Conservation (phyloP, 2,113 vertebrate genomes). For the Chamaea fasciata region DNA sequence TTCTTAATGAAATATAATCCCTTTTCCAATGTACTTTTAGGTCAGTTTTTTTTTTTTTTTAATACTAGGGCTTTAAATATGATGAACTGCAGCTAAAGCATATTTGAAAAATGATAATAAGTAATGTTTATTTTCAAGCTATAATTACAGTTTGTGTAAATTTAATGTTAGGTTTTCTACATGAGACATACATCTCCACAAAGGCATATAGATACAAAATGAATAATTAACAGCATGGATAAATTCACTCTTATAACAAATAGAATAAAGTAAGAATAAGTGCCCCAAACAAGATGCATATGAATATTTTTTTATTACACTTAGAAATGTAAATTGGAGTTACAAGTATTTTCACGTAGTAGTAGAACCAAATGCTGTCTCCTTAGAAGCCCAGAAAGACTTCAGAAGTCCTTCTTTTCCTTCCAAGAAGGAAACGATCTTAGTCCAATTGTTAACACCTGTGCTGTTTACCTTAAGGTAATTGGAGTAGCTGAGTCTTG, state of each 20-base stretch:
- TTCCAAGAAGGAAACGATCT: not conserved
- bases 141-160: not conserved
- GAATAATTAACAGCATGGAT: not conserved
- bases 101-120: slow-evolving; percentile 5
- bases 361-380: not conserved
- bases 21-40: not conserved
- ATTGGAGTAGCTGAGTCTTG: not conserved
- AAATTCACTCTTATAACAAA: not conserved
- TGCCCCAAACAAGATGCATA: not conserved
- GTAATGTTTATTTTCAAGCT: not conserved
- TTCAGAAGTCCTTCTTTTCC: too few species aligned
- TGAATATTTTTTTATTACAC: not conserved
- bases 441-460: not conserved
- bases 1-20: not conserved
- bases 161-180: not conserved
- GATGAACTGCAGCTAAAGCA: not conserved
- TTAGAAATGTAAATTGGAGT: not conserved
- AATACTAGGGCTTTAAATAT: not conserved
- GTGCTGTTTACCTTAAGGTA: not conserved
- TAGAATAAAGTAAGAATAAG: not conserved
- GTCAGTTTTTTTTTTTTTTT: not conserved
- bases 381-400: not conserved
- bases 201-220: not conserved
- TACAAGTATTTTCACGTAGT: not conserved
- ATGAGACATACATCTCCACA: not conserved